These are phyloP conservation scores for Ganaspis brasiliensis DNA, from an alignment of 2,888 invertebrate species.

Conservation along the genomic window DNA sequence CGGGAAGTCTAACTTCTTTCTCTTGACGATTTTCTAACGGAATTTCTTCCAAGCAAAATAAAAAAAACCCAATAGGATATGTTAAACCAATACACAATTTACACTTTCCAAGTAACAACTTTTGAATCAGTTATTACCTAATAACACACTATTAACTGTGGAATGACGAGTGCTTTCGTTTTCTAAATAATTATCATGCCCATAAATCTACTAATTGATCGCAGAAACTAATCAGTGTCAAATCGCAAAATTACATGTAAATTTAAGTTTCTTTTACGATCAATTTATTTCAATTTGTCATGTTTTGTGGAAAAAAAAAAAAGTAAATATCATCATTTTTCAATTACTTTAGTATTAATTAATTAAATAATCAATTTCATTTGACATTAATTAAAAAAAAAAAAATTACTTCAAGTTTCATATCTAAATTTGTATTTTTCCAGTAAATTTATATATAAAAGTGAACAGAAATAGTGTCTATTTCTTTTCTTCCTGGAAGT, in stretches of 20 bases:
- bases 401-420: too few relatives aligned
- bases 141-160: constrained; percentile 15
- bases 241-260: not conserved
- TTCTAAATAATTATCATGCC: constrained; percentile 35
- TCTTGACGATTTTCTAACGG: not conserved
- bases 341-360: too few relatives aligned
- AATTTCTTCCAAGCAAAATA: constrained; percentile 7
- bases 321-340: not conserved
- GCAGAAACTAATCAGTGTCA: constrained; percentile 8
- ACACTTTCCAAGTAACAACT: constrained; percentile 25
- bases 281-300: not conserved
- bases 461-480: not conserved
- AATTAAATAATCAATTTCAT: not conserved
- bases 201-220: constrained; percentile 25
- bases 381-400: not conserved
- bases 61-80: too few relatives aligned
- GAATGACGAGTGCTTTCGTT: constrained; percentile 28
- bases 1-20: constrained; percentile 6
- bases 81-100: not conserved
- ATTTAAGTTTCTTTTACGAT: not conserved
- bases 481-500: not conserved
- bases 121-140: constrained; percentile 16
- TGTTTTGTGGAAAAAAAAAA: too few relatives aligned
- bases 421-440: too few relatives aligned
- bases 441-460: too few relatives aligned